Evolutionary conservation across 1,140 invertebrate genomes (phyloP).

Genomic region (Caenorhabditis remanei): DNA sequence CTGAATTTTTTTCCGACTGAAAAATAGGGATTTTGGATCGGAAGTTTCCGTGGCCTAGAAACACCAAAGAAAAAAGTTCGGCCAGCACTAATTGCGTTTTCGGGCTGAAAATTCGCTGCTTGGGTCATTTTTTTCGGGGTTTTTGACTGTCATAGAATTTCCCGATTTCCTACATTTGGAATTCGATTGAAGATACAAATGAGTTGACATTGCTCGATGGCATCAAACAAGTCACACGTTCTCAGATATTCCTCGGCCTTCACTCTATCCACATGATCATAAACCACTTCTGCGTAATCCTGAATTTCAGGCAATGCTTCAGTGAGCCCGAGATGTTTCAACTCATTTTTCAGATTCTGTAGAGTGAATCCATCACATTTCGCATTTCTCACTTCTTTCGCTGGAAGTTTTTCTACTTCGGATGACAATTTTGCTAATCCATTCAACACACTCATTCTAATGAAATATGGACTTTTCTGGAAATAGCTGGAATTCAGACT

Average conservation of each 20-base stretch:
- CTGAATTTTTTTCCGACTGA: too few relatives aligned
- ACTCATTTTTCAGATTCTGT: neutral
- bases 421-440: neutral
- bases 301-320: neutral
- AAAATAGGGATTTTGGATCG: too few relatives aligned
- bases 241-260: neutral
- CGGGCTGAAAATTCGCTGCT: too few relatives aligned
- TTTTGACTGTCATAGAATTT: too few relatives aligned
- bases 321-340: neutral
- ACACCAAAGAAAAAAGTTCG: too few relatives aligned
- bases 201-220: neutral
- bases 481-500: too few relatives aligned
- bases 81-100: too few relatives aligned
- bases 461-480: neutral
- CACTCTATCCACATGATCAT: neutral
- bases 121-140: too few relatives aligned
- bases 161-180: neutral
- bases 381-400: neutral
- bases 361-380: neutral
- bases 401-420: neutral
- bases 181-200: neutral
- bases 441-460: neutral
- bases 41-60: too few relatives aligned
- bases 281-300: neutral
- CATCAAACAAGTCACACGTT: slow-evolving; percentile 11